phyloP scores from a whole-genome alignment of 1,140 invertebrate species.

The Mesaphorura yosii region DNA sequence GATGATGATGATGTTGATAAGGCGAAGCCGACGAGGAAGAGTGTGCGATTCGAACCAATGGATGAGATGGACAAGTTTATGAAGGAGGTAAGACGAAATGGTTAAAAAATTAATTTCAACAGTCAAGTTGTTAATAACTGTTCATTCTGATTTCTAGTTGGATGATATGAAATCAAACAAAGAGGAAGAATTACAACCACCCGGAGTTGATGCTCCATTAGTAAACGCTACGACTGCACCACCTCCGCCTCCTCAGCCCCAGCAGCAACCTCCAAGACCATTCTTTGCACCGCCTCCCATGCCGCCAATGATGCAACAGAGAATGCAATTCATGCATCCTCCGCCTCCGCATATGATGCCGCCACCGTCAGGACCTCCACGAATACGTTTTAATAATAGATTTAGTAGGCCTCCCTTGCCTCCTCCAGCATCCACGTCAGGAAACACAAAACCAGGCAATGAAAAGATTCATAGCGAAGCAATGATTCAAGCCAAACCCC shows the following conservation, averaged over 20 bases:
- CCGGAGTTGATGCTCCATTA: conserved; percentile 27
- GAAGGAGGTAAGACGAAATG: conserved; percentile 61
- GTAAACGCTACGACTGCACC: conserved; percentile 31
- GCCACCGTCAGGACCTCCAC: conserved; percentile 12
- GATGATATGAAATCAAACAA: conserved; percentile 27
- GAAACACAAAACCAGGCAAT: conserved; percentile 24
- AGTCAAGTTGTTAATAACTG: conserved; percentile 5
- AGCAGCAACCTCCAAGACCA: conserved; percentile 29
- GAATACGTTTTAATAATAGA: conserved; percentile 37
- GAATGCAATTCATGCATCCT: not conserved
- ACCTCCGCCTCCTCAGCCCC: conserved; percentile 23
- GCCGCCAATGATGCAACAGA: not conserved
- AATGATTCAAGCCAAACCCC: conserved; percentile 30
- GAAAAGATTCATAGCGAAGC: conserved; percentile 22
- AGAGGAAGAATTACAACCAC: conserved; percentile 31
- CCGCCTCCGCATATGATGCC: not conserved
- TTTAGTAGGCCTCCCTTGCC: conserved; percentile 21
- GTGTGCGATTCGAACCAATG: conserved; percentile 9
- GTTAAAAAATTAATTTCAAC: conserved; percentile 5
- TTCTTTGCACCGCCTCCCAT: not conserved
- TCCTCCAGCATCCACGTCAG: conserved; percentile 35
- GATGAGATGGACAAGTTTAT: conserved; percentile 60
- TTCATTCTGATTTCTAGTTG: not conserved
- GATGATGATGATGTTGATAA: conserved; percentile 35
- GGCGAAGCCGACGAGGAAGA: conserved; percentile 21